Percentiles rank a stretch among this genome's conserved stretches.
phyloP scores from a whole-genome alignment of 2,888 invertebrate species.

The Drosophila maculinotata region DNA sequence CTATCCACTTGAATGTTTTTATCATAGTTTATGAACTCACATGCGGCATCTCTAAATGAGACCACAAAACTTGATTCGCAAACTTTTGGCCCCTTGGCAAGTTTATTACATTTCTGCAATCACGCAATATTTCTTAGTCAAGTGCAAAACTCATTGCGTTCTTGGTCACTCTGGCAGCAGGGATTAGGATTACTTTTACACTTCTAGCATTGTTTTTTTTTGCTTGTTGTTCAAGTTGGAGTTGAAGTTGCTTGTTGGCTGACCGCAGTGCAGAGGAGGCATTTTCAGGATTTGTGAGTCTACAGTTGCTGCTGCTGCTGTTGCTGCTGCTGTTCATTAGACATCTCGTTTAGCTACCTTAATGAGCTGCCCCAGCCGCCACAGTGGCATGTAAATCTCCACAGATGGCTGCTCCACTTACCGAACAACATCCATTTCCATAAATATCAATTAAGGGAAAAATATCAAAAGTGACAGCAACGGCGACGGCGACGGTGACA shows the following conservation, averaged over 20 bases:
- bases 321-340: constrained; percentile 17
- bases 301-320: background rate
- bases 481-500: constrained; percentile 40
- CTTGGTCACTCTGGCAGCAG: constrained; percentile 40
- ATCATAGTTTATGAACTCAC: constrained; percentile 30
- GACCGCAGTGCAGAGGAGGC: constrained; percentile 18
- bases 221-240: constrained; percentile 37
- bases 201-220: constrained; percentile 33
- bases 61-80: constrained; percentile 35
- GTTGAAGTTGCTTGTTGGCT: constrained; percentile 14
- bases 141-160: constrained; percentile 53
- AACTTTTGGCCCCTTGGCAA: constrained; percentile 47
- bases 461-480: constrained; percentile 67
- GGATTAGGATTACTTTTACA: constrained; percentile 49
- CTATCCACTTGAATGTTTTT: constrained; percentile 15
- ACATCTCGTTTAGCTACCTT: constrained; percentile 16
- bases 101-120: constrained; percentile 62
- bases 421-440: constrained; percentile 61
- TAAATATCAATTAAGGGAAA: constrained; percentile 74
- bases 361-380: constrained; percentile 43
- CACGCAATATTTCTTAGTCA: constrained; percentile 64
- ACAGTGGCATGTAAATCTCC: constrained; percentile 57
- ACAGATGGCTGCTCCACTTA: constrained; percentile 61
- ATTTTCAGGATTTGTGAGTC: constrained; percentile 7
- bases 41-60: constrained; percentile 22